Conservation (phyloP, 2,888 invertebrate genomes). For the Lapara coniferarum region DNA sequence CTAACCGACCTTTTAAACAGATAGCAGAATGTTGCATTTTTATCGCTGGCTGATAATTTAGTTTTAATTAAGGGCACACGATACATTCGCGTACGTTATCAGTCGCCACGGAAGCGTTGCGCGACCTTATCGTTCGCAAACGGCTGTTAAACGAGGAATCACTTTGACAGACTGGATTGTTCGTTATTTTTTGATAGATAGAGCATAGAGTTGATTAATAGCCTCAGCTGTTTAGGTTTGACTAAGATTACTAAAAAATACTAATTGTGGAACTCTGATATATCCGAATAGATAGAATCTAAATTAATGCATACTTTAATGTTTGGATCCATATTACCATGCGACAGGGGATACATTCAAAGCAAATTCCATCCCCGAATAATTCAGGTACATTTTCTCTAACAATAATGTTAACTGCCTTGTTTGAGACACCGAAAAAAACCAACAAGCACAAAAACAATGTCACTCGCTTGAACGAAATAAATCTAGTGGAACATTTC, state of each 20-base stretch:
- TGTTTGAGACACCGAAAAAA: background rate
- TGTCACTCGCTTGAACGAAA: background rate
- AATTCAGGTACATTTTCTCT: too few species aligned
- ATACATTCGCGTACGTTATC: conserved; percentile 24
- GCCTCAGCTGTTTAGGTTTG: background rate
- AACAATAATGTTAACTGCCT: too few species aligned
- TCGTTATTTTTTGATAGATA: background rate
- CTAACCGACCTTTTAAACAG: background rate
- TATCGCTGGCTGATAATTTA: conserved; percentile 13
- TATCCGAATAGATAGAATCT: too few species aligned
- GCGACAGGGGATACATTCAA: too few species aligned
- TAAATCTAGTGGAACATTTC: conserved; percentile 19
- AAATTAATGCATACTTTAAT: too few species aligned
- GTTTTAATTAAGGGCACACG: conserved; percentile 22
- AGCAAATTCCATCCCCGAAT: too few species aligned
- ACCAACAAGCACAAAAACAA: background rate
- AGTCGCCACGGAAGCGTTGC: conserved; percentile 21
- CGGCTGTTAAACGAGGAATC: conserved; percentile 13
- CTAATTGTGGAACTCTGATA: too few species aligned
- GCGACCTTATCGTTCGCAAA: conserved; percentile 23
- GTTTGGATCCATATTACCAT: too few species aligned
- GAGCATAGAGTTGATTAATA: background rate
- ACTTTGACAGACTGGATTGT: background rate
- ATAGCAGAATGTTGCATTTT: background rate
- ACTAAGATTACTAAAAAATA: too few species aligned